Percentiles rank a stretch among this genome's conserved stretches.
phyloP scores from a whole-genome alignment of 92 coral and sea anemone genomes.

The Zoanthus sociatus region DNA sequence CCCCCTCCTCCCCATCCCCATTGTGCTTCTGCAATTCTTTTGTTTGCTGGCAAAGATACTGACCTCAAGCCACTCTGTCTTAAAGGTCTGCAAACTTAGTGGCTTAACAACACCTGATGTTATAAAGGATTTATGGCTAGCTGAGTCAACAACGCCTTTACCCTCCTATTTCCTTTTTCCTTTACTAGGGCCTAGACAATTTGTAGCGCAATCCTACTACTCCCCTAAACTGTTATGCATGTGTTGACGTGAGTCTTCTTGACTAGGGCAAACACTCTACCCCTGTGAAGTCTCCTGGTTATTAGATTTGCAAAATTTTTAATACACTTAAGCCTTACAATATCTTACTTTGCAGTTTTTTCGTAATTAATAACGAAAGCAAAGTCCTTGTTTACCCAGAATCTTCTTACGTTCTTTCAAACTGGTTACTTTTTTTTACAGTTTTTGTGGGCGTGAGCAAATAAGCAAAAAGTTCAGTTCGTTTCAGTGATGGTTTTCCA shows the following conservation, averaged over 20 bases:
- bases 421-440: too few species aligned
- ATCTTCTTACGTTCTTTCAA: too few species aligned
- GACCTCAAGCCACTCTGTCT: conserved; percentile 46
- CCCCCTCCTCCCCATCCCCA: too few species aligned
- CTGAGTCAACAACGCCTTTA: conserved; percentile 21
- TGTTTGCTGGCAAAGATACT: conserved; percentile 21
- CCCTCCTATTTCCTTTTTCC: background rate
- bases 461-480: too few species aligned
- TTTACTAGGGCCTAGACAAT: conserved; percentile 19
- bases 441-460: too few species aligned
- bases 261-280: too few species aligned
- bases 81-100: conserved; percentile 37
- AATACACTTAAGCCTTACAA: conserved; percentile 47
- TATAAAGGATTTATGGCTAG: too few species aligned
- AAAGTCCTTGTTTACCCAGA: too few species aligned
- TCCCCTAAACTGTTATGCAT: conserved; percentile 32
- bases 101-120: conserved; percentile 23
- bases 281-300: conserved; percentile 31
- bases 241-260: conserved; percentile 17
- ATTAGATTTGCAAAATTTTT: too few species aligned
- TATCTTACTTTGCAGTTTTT: conserved; percentile 39
- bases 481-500: too few species aligned
- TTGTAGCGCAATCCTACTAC: conserved; percentile 38
- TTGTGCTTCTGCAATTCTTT: background rate
- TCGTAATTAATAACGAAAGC: conserved; percentile 41